Base-by-base conservation (phyloP, 2,113 vertebrate genomes). In the Gambusia holbrooki region DNA sequence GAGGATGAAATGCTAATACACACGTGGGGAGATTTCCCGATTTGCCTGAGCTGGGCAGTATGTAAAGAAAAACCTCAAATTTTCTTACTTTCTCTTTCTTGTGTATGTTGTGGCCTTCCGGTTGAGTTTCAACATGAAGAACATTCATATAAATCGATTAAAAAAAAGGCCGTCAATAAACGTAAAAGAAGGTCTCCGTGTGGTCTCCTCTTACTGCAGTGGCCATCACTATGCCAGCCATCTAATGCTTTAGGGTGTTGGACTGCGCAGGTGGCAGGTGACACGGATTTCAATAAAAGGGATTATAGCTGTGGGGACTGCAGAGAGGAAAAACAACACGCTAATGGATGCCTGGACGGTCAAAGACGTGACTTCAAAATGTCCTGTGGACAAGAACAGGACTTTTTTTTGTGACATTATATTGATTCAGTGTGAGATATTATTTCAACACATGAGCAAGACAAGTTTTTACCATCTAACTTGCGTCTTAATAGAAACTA, bases 261-360 rank as follows among this genome's bases (percentile, higher is more conserved):
- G 92, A 92, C 93, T 91, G 91, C 88, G 85, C 89, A 93, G 92
- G 92, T 87, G 91, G 92, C 93, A 94, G 93, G 93, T 94, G 93
- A 93, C 92, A 93, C 81, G 89, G 91, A 93, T 94, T 94, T 94
- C 92, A 94, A 94, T 95, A 93, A 94, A 94, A 93, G 88, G 93
- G 94, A 95, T 95, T 95, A 94, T 83, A 84, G 92, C 92, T 91
- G 91, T 90, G 90, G 87, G 81, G 90, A 93, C 90, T 87, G 90
- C 87, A 87, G 91, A 88, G 87, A 88, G 87, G 81, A 79, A 85
- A 88, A 89, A 87, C 87, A 88, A 88, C 82, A 69, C 81, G 66
- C 73, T 68, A 72, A 51, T 62, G 62, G 58, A 30, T 29, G 45
- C 78, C 66, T 78, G 80, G 68, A 67, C 73, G 84, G 84, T 67